Base-by-base conservation (phyloP, 2,113 vertebrate genomes). In the Triplophysa siluroides region DNA sequence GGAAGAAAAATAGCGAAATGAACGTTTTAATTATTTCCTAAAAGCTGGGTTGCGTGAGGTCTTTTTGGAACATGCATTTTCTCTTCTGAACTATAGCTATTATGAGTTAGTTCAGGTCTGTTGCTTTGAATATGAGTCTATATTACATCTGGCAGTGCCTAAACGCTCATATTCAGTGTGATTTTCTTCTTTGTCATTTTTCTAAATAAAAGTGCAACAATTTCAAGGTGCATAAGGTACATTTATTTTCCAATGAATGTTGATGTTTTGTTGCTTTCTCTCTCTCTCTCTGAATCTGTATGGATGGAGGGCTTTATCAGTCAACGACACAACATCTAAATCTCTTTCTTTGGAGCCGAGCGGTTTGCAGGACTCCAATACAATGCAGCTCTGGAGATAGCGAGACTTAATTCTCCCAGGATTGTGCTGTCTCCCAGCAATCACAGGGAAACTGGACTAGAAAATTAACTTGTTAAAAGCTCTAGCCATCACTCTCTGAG, bases 401-500 rank as follows among this genome's bases (percentile, higher is more conserved):
- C 47, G 19, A 50, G 77, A 64, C 69, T 84, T 70, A 81, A 83
- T 83, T 86, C 87, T 88, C 83, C 50, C 81, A 75, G 83, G 88
- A 88, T 84, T 26, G 68, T 6, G 29, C 80, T 75, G 85, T 52
- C 84, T 84, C 82, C 80, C 83, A 86, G 85, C 85, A 88, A 87
- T 87, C 88, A 89, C 83, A 76, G 84, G 78, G 82, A 87, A 86
- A 72, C 84, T 84, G 84, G 79, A 87, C 83, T 79, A 80, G 83
- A 86, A 83, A 88, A 85, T 82, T 76, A 87, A 90, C 87, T 87
- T 86, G 86, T 88, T 90, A 90, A 89, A 87, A 87, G 86, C 89
- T 81, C 76, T 18, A 75, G 62, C 86, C 89, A 88, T 91, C 88
- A 85, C 72, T 91, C 89, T 84, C 81, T 73, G 21, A 33, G 74